Percentiles rank a stretch among this genome's conserved stretches.
These are phyloP conservation scores for Platynereis dumerilii DNA, from an alignment of 2,888 invertebrate species.

Conservation along the genomic window DNA sequence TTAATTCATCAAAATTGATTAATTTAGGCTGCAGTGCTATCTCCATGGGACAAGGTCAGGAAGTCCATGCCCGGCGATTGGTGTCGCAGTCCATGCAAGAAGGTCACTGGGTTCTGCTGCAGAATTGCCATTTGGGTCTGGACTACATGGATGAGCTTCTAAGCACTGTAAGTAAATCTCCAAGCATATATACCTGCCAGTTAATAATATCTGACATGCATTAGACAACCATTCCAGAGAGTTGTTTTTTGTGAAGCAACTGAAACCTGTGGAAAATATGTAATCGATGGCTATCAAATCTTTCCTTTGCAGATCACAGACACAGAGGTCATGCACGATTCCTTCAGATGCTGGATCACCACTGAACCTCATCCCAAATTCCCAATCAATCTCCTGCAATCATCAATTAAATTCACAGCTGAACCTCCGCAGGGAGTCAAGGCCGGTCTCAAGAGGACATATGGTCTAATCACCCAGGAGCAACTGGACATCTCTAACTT, in stretches of 20 bases:
- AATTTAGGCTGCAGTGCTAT: slow-evolving; percentile 72
- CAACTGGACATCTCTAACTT: slow-evolving; percentile 77
- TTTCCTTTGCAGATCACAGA: slow-evolving; percentile 24
- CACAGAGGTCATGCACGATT: slow-evolving; percentile 79
- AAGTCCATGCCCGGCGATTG: slow-evolving; percentile 82
- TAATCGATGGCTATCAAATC: too few relatives aligned
- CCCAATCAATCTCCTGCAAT: slow-evolving; percentile 85
- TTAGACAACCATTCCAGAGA: background rate
- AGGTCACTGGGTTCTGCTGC: slow-evolving; percentile 93
- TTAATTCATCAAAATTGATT: background rate
- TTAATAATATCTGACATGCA: too few relatives aligned
- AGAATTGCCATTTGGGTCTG: slow-evolving; percentile 94
- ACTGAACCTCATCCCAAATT: slow-evolving; percentile 93
- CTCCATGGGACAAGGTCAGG: slow-evolving; percentile 98
- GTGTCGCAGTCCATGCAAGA: slow-evolving; percentile 77
- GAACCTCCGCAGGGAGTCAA: slow-evolving; percentile 96
- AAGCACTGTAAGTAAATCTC: slow-evolving; percentile 75
- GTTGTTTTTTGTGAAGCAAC: too few relatives aligned
- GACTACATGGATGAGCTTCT: slow-evolving; percentile 92
- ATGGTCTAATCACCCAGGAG: slow-evolving; percentile 80
- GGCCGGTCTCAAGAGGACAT: slow-evolving; percentile 92
- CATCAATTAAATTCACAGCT: slow-evolving; percentile 96
- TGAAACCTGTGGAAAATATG: too few relatives aligned
- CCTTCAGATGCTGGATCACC: slow-evolving; percentile 91
- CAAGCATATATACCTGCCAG: background rate